A percentile compares a stretch with the other conserved stretches of the same genome.
Evolutionary conservation across 2,113 vertebrate genomes (phyloP).

Genomic region (Anas platyrhynchos): DNA sequence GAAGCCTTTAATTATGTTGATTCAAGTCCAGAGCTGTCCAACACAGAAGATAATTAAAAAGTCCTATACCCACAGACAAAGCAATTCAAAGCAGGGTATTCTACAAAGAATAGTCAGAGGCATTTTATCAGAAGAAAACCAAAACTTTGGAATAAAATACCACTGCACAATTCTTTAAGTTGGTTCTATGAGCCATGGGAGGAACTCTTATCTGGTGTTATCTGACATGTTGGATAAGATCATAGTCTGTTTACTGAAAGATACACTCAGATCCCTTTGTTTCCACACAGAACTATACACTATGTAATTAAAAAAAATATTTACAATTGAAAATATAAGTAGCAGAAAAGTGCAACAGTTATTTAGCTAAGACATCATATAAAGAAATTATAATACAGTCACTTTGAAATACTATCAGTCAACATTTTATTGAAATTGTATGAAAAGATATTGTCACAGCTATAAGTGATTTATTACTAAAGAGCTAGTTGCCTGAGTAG

Average conservation of each 20-base stretch:
- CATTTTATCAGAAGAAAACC: conserved; percentile 38
- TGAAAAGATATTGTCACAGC: conserved; percentile 1
- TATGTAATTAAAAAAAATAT: neutral
- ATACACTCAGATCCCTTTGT: neutral
- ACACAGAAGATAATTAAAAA: conserved; percentile 77
- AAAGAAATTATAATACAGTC: neutral
- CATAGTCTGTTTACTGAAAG: neutral
- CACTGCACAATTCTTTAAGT: conserved; percentile 30
- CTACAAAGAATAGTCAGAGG: conserved; percentile 16
- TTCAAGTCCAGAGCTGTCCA: conserved; percentile 87
- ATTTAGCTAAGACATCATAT: neutral
- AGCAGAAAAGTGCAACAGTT: neutral
- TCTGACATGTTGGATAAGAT: neutral
- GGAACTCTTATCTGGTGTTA: conserved; percentile 21
- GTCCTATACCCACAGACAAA: conserved; percentile 2
- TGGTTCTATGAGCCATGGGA: neutral
- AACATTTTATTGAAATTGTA: neutral
- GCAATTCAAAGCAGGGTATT: neutral
- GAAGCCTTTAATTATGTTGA: conserved; percentile 85
- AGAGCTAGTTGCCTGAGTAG: conserved; percentile 7
- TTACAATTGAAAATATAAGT: neutral
- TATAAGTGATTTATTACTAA: conserved; percentile 26
- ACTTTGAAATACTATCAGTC: neutral
- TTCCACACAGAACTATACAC: neutral
- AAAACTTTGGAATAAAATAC: conserved; percentile 7